A percentile compares a stretch with the other conserved stretches of the same genome.
Conservation (phyloP, 2,113 vertebrate species). For the Barbus barbus region DNA sequence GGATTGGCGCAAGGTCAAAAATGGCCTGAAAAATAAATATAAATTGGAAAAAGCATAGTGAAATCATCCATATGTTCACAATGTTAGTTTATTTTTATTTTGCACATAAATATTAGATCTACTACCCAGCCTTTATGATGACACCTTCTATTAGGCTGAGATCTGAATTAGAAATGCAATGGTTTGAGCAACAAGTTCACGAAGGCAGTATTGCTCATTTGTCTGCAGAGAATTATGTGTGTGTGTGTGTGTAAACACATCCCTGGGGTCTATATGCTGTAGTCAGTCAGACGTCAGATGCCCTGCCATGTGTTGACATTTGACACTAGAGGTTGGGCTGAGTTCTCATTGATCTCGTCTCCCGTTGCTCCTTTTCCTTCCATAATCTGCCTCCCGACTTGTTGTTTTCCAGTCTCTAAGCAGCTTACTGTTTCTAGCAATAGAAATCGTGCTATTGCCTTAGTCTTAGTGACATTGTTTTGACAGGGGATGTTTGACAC, state of each 20-base stretch:
- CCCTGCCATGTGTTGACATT: conserved; percentile 48
- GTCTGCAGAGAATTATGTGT: background rate
- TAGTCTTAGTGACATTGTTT: conserved; percentile 17
- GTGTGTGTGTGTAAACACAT: background rate
- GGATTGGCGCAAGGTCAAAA: background rate
- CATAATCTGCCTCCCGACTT: conserved; percentile 38
- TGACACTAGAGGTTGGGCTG: conserved; percentile 36
- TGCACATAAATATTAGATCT: background rate
- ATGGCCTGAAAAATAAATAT: background rate
- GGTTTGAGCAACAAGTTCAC: conserved; percentile 17
- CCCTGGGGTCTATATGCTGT: conserved; percentile 14
- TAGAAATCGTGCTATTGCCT: conserved; percentile 17
- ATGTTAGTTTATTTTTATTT: background rate
- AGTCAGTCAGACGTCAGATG: conserved; percentile 26
- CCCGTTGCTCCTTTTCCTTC: conserved; percentile 40
- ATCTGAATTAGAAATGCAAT: background rate
- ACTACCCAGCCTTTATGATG: background rate
- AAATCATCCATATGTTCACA: background rate
- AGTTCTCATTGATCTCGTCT: conserved; percentile 33
- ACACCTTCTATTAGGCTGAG: too few relatives aligned
- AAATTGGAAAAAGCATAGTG: background rate
- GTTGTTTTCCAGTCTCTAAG: conserved; percentile 46
- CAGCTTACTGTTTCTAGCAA: conserved; percentile 25
- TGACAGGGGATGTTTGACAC: conserved; percentile 26
- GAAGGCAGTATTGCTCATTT: background rate